Evolutionary conservation across 2,797 vertebrate species (phyloP).

Genomic region (Euthynnus affinis): DNA sequence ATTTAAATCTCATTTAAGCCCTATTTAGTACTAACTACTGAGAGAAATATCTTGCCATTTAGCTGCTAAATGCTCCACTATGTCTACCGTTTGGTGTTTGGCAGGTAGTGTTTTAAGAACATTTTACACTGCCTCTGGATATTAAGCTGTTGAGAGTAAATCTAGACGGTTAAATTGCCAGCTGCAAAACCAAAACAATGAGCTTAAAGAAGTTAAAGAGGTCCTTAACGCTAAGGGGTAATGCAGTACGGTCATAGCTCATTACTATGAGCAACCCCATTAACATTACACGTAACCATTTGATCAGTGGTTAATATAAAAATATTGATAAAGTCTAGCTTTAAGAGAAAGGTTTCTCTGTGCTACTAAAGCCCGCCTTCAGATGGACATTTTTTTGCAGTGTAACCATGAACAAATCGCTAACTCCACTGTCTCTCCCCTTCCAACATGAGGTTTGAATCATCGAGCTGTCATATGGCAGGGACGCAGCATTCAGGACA

Average conservation of each 20-base stretch:
- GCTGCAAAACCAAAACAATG: neutral
- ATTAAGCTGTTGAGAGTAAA: neutral
- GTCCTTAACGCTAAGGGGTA: neutral
- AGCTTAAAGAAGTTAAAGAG: neutral
- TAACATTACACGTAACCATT: neutral
- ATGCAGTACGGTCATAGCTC: neutral
- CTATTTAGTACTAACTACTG: too few species aligned
- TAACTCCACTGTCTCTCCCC: constrained; percentile 36
- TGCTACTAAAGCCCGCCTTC: neutral
- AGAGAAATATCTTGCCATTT: neutral
- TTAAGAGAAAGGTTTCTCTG: constrained; percentile 3
- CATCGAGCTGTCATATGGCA: constrained; percentile 67
- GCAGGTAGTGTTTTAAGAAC: neutral
- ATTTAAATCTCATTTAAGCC: too few species aligned
- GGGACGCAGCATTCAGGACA: constrained; percentile 66
- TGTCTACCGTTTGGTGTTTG: neutral
- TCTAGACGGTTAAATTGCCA: neutral
- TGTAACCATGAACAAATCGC: constrained; percentile 21
- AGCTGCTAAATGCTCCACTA: neutral
- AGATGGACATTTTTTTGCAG: constrained; percentile 16
- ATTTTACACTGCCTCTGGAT: neutral
- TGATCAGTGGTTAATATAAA: neutral
- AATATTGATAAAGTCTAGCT: neutral
- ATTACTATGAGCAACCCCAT: neutral
- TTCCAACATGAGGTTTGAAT: constrained; percentile 75